These are phyloP conservation scores for Plestiodon gilberti DNA, from an alignment of 2,113 vertebrate species.

Conservation along the genomic window DNA sequence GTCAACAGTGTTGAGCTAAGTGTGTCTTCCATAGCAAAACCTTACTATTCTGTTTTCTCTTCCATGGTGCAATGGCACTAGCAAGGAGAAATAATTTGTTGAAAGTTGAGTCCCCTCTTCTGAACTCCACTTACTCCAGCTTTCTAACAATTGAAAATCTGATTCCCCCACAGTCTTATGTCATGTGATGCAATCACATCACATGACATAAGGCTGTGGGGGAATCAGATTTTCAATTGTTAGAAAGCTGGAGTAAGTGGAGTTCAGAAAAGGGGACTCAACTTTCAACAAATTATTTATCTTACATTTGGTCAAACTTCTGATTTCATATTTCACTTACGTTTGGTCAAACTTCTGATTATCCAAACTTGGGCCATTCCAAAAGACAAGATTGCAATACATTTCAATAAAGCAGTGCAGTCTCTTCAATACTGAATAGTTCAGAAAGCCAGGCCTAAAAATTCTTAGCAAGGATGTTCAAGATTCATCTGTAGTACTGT, in stretches of 20 bases:
- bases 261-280: neutral
- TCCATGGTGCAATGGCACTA: constrained; percentile 1
- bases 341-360: neutral
- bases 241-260: neutral
- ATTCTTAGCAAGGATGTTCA: neutral
- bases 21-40: neutral
- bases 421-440: neutral
- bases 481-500: neutral
- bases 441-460: neutral
- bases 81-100: neutral
- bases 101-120: neutral
- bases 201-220: no score
- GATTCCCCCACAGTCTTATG: neutral
- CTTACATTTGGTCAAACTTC: neutral
- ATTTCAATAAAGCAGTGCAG: neutral
- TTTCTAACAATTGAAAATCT: neutral
- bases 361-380: neutral
- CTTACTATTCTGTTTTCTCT: neutral
- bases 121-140: neutral
- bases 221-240: neutral
- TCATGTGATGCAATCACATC: no score
- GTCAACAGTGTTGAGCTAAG: neutral
- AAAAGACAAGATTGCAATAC: constrained; percentile 17
- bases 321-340: neutral
- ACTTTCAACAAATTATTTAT: neutral